Evolutionary conservation across 2,113 vertebrate genomes (phyloP).

Genomic region (Gopherus flavomarginatus): DNA sequence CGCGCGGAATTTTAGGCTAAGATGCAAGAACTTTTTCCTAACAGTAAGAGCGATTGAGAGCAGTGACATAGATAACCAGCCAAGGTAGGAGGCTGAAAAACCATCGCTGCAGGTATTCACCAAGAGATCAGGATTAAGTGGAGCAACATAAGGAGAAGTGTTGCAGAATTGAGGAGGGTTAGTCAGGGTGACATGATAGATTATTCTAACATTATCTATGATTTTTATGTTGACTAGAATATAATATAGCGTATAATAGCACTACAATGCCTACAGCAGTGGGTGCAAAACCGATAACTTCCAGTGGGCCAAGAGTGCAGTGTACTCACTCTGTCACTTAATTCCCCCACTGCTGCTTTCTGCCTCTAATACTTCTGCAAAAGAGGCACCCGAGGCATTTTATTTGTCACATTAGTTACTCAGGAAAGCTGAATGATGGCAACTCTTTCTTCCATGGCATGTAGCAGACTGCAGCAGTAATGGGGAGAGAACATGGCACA

Average conservation of each 20-base stretch:
- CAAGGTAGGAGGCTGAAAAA: slow-evolving; percentile 7
- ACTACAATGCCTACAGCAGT: neutral
- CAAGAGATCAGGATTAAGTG: slow-evolving; percentile 22
- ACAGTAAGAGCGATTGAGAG: slow-evolving; percentile 3
- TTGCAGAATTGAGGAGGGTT: neutral
- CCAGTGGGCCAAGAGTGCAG: neutral
- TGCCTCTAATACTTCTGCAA: neutral
- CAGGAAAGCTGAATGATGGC: neutral
- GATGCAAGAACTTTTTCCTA: slow-evolving; percentile 32
- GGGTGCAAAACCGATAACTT: neutral
- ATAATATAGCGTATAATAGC: neutral
- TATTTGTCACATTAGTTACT: neutral
- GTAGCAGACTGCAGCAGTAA: neutral
- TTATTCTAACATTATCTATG: neutral
- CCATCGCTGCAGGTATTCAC: slow-evolving; percentile 28
- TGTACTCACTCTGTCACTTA: neutral
- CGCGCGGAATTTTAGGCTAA: slow-evolving; percentile 9
- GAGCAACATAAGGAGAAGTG: neutral
- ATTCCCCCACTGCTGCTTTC: neutral
- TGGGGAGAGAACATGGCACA: neutral
- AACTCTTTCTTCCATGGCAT: neutral
- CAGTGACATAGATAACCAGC: slow-evolving; percentile 35
- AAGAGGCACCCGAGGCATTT: neutral
- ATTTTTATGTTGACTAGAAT: neutral
- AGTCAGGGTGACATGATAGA: rapidly evolving